Percentiles rank a stretch among this genome's conserved stretches.
Evolutionary conservation across 2,888 invertebrate genomes (phyloP).

Genomic region (Norana najaformis): DNA sequence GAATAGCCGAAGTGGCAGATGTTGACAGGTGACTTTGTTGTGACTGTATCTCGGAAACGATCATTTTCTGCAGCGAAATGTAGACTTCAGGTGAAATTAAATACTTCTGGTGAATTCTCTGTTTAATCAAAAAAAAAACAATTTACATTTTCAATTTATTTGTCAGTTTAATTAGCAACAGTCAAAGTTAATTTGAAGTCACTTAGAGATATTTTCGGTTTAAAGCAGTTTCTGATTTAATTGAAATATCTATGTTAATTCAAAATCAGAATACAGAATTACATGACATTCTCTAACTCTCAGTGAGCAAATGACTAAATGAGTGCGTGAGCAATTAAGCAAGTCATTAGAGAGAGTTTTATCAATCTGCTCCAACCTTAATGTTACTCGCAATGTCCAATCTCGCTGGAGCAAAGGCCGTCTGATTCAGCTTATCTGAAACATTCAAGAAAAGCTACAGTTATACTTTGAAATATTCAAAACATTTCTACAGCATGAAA

Average conservation of each 20-base stretch:
- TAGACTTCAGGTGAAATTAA: constrained; percentile 53
- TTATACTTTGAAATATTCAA: neutral
- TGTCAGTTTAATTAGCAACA: too few relatives aligned
- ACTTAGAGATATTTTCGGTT: too few relatives aligned
- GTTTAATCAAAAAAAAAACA: constrained; percentile 38
- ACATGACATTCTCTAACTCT: neutral
- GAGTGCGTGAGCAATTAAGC: too few relatives aligned
- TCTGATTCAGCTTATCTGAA: constrained; percentile 60
- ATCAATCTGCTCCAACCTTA: constrained; percentile 50
- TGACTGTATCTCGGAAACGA: constrained; percentile 54
- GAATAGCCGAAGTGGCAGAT: constrained; percentile 60
- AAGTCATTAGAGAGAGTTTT: neutral
- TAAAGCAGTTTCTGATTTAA: too few relatives aligned
- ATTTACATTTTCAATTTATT: too few relatives aligned
- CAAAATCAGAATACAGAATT: neutral
- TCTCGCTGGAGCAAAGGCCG: constrained; percentile 62
- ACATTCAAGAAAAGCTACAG: constrained; percentile 32
- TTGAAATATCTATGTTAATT: neutral
- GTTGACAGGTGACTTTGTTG: constrained; percentile 52
- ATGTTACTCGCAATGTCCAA: constrained; percentile 62
- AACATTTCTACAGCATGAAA: too few relatives aligned
- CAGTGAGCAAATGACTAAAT: neutral
- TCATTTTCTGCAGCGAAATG: constrained; percentile 57
- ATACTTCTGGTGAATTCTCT: constrained; percentile 62
- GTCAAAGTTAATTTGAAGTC: too few relatives aligned